phyloP scores from a whole-genome alignment of 1,140 invertebrate species.

The Dolichoris vasculosae region DNA sequence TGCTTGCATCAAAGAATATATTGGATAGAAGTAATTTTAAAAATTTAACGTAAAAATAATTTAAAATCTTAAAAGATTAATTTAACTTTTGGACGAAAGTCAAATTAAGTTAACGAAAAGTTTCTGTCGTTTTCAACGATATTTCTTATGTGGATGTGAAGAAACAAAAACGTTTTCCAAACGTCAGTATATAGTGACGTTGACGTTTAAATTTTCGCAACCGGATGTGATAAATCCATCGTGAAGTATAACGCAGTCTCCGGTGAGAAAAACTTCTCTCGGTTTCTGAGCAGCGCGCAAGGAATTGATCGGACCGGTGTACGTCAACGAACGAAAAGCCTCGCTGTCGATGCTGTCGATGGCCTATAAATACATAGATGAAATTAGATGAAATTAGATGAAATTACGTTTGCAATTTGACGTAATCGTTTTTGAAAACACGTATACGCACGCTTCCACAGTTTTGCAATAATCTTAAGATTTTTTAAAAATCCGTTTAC shows the following conservation, averaged over 20 bases:
- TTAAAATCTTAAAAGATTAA: background rate
- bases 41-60: background rate
- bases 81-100: background rate
- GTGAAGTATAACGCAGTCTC: constrained; percentile 69
- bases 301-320: constrained; percentile 69
- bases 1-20: background rate
- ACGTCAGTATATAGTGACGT: constrained; percentile 66
- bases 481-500: constrained; percentile 21
- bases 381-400: background rate
- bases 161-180: background rate
- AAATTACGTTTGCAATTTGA: constrained; percentile 26
- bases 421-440: constrained; percentile 21
- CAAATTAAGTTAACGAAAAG: background rate
- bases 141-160: constrained; percentile 8
- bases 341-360: constrained; percentile 65
- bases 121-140: background rate
- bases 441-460: background rate
- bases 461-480: constrained; percentile 2
- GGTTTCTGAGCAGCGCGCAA: constrained; percentile 66
- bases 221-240: constrained; percentile 66
- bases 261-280: constrained; percentile 64
- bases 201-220: constrained; percentile 67
- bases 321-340: constrained; percentile 66
- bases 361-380: constrained; percentile 56
- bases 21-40: background rate